phyloP scores from a whole-genome alignment of 2,113 vertebrate genomes.

The Cebidichthys violaceus region DNA sequence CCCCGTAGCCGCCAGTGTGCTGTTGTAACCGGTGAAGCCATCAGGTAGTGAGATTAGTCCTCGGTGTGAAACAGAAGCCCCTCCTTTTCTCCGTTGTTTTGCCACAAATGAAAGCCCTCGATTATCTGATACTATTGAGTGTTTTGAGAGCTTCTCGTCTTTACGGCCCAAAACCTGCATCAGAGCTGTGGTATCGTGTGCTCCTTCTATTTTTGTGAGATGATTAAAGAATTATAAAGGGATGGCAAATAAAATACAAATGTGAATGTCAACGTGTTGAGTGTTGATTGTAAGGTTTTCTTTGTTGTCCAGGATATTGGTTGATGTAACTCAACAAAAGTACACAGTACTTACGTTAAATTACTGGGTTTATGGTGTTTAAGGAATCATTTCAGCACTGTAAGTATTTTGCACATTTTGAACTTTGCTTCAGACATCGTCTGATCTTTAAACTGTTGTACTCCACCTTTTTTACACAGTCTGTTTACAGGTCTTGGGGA shows the following conservation, averaged over 20 bases:
- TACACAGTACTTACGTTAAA: too few relatives aligned
- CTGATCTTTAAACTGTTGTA: neutral
- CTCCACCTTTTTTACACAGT: neutral
- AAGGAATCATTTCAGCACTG: neutral
- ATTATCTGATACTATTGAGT: conserved; percentile 68
- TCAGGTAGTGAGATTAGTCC: conserved; percentile 65
- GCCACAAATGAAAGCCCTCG: conserved; percentile 61
- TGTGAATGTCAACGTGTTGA: conserved; percentile 79
- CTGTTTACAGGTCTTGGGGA: neutral
- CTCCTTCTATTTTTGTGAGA: conserved; percentile 86
- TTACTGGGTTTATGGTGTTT: neutral
- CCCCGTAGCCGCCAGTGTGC: conserved; percentile 69
- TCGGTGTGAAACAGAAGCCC: conserved; percentile 68
- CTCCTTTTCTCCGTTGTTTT: conserved; percentile 65
- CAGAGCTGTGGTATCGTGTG: conserved; percentile 73
- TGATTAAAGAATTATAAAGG: conserved; percentile 79
- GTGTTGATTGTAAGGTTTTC: conserved; percentile 52
- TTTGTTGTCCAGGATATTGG: neutral
- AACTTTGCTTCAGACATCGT: neutral
- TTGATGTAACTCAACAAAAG: neutral
- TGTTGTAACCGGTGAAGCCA: conserved; percentile 67
- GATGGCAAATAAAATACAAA: conserved; percentile 86
- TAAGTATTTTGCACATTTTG: neutral
- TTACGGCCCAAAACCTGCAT: conserved; percentile 70
- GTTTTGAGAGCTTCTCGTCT: conserved; percentile 75